These are phyloP conservation scores for Muschampia plurimacula DNA, from an alignment of 2,888 invertebrate species.

Conservation along the genomic window DNA sequence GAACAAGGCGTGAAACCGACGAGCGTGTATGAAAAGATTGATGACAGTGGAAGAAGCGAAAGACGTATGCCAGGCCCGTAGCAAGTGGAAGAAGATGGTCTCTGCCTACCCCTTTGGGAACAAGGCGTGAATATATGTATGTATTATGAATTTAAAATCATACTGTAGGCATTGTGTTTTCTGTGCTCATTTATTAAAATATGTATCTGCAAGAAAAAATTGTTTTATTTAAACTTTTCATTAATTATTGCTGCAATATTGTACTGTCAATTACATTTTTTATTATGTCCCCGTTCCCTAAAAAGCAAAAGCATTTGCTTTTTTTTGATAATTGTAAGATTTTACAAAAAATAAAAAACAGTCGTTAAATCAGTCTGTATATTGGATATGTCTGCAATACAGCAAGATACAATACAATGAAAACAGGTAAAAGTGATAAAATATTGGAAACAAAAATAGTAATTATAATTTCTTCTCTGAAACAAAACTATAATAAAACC, in stretches of 20 bases:
- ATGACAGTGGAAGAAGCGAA: too few relatives aligned
- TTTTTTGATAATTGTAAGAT: background rate
- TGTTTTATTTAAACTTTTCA: background rate
- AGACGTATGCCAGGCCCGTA: too few relatives aligned
- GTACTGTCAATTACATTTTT: too few relatives aligned
- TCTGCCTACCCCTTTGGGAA: too few relatives aligned
- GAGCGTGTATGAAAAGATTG: too few relatives aligned
- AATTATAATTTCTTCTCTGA: conserved; percentile 84
- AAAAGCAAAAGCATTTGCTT: too few relatives aligned
- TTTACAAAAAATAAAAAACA: conserved; percentile 55
- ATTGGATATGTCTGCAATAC: conserved; percentile 87
- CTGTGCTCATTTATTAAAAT: conserved; percentile 26
- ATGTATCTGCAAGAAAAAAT: conserved; percentile 6
- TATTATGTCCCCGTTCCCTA: too few relatives aligned
- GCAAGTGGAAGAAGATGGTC: too few relatives aligned
- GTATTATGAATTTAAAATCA: conserved; percentile 4
- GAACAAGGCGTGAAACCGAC: too few relatives aligned
- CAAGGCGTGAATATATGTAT: too few relatives aligned
- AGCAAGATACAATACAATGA: conserved; percentile 85
- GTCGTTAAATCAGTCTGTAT: conserved; percentile 85
- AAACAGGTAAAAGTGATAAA: conserved; percentile 84
- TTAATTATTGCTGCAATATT: background rate
- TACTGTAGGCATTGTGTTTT: conserved; percentile 9
- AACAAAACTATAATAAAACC: conserved; percentile 84
- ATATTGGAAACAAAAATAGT: conserved; percentile 85